These are phyloP conservation scores for Lasiurus cinereus DNA, from an alignment of 2,113 vertebrate species.

Conservation along the genomic window DNA sequence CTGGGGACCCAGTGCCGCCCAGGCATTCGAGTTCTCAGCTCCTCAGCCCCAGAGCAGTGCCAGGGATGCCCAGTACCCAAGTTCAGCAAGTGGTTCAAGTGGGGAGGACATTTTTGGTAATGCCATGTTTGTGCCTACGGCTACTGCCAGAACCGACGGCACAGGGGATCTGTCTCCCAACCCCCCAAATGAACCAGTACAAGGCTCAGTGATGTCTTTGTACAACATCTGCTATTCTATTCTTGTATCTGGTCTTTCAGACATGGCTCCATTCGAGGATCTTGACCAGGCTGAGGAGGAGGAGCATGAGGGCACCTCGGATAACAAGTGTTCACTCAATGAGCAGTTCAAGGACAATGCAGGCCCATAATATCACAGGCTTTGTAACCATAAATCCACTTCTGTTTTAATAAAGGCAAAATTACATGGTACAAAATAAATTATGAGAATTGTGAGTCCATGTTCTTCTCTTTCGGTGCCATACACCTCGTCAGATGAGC, in stretches of 20 bases:
- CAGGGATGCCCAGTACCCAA: fast-evolving
- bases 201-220: fast-evolving
- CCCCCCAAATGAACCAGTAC: fast-evolving
- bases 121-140: fast-evolving
- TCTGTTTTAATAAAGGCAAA: background rate
- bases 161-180: fast-evolving
- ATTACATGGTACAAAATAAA: background rate
- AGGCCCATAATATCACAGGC: background rate
- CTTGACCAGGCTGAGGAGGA: background rate
- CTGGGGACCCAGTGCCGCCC: background rate
- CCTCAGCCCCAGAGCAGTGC: fast-evolving
- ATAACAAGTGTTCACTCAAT: background rate
- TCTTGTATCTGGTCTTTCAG: background rate
- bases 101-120: background rate
- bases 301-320: background rate
- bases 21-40: fast-evolving
- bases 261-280: background rate
- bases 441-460: background rate
- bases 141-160: fast-evolving
- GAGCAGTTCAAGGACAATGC: background rate
- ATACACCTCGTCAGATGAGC: no score
- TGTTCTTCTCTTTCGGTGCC: background rate
- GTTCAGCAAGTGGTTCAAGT: fast-evolving
- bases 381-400: background rate
- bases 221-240: background rate